Evolutionary conservation across 2,888 invertebrate genomes (phyloP), one percentile per base, ranked within the genome.

Genomic region (Tinea pellionella): DNA sequence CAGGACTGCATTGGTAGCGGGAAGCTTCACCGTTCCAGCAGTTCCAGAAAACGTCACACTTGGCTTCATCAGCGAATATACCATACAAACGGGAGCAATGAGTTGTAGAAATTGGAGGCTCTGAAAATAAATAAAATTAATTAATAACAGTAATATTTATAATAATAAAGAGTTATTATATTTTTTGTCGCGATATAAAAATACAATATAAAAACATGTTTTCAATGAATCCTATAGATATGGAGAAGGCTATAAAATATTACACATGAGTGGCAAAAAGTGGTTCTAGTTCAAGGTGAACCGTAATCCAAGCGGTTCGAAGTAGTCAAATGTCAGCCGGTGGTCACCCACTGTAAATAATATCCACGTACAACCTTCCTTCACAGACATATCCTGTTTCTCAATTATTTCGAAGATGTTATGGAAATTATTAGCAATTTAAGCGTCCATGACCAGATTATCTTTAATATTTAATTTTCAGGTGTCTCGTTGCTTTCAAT

Each of bases 1-100:
- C 97, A 69, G 97, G 96, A 67, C 96, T 96, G 89, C 97, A 97
- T 81, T 96, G 96, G 86, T 97, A 97, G 71, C 95, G 92, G 74
- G 96, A 96, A 4, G 96, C 93, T 78, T 97, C 96, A 60, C 97
- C 97, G 85, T 96, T 96, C 96, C 97, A 97, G 84, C 97, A 97
- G 85, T 96, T 96, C 95, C 96, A 97, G 93, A 97, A 97, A 13
- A 94, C 94, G 82, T 96, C 95, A 78, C 97, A 97, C 80, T 96
- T 95, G 68, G 87, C 88, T 61, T 92, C 94, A 74, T 97, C 96
- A 64, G 96, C 86, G 90, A 96, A 97, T 88, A 97, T 96, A 72
- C 97, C 97, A 81, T 96, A 97, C 66, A 97, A 86, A 62, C 96
- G 90, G 55, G 93, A 78, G 77, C 97, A 97, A 79, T 97, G 95